A percentile compares a stretch with the other conserved stretches of the same genome.
phyloP scores from a whole-genome alignment of 2,113 vertebrate genomes.

The Heterotilapia buettikoferi region DNA sequence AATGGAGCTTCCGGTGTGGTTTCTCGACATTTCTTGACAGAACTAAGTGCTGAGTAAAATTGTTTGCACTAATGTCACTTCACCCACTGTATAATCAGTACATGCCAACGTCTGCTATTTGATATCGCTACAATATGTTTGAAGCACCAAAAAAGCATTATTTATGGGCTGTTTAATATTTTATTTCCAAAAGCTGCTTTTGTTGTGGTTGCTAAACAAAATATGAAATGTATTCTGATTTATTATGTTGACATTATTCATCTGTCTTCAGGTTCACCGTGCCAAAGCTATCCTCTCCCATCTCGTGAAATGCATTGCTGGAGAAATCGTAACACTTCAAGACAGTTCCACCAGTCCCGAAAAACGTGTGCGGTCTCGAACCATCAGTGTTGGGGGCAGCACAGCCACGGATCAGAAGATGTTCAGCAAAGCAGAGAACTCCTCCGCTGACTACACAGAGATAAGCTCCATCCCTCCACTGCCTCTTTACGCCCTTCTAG shows the following conservation, averaged over 20 bases:
- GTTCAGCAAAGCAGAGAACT: slow-evolving; percentile 81
- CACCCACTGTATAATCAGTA: background rate
- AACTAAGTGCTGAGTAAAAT: background rate
- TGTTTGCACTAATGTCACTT: background rate
- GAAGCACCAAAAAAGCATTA: background rate
- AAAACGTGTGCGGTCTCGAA: slow-evolving; percentile 83
- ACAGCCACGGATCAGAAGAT: slow-evolving; percentile 85
- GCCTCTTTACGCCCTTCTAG: slow-evolving; percentile 89
- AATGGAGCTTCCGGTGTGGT: background rate
- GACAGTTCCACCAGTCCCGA: slow-evolving; percentile 77
- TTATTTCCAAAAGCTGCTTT: background rate
- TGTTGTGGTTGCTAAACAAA: background rate
- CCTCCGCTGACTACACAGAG: slow-evolving; percentile 83
- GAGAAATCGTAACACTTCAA: slow-evolving; percentile 87
- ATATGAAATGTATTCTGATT: background rate
- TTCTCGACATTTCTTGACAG: background rate
- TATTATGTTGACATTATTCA: background rate
- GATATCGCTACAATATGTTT: background rate
- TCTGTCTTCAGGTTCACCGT: slow-evolving; percentile 64
- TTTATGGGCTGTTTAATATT: background rate
- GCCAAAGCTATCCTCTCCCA: slow-evolving; percentile 96
- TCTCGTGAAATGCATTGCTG: slow-evolving; percentile 95
- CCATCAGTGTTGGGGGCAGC: slow-evolving; percentile 91
- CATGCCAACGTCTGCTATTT: background rate
- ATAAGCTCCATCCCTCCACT: slow-evolving; percentile 94